Evolutionary conservation across 2,113 vertebrate species (phyloP), one percentile per base, ranked within the genome.

Genomic region (Neodontobutis hainanensis): DNA sequence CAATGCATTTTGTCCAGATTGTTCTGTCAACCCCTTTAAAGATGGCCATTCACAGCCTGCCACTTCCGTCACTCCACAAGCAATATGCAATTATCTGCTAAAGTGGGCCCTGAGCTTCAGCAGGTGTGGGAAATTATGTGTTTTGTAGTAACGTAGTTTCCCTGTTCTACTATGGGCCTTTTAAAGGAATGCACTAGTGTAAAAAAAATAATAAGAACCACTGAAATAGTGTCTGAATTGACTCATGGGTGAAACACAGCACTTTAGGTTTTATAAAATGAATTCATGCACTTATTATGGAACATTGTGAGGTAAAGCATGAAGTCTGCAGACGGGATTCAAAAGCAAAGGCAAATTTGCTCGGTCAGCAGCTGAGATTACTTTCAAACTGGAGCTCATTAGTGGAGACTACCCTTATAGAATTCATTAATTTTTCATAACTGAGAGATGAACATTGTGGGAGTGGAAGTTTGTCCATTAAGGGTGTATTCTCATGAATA

Each of bases 11-110:
- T 64, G 67, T 74, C 73, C 61, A 75, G 70, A 77, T 84, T 82
- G 64, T 75, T 78, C 81, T 61, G 83, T 82, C 81, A 74, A 78
- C 72, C 79, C 73, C 55, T 78, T 62, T 82, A 70, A 73, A 84
- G 74, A 73, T 85, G 79, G 49, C 63, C 61, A 69, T 82, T 82
- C 74, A 48, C 81, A 65, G 73, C 49, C 12, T 70, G 79, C 47
- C 77, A 75, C 73, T 84, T 83, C 76, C 79, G 78, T 68, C 66
- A 61, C 58, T 77, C 61, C 35, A 48, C 71, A 65, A 61, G 77
- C 68, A 80, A 80, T 75, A 78, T 81, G 77, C 81, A 82, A 78
- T 87, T 84, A 84, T 81, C 48, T 46, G 49, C 74, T 79, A 52
- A 83, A 78, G 68, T 70, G 71, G 55, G 49, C 78, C 65, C 72